Evolutionary conservation across 2,888 invertebrate genomes (phyloP).

Genomic region (Pimpla rufipes): DNA sequence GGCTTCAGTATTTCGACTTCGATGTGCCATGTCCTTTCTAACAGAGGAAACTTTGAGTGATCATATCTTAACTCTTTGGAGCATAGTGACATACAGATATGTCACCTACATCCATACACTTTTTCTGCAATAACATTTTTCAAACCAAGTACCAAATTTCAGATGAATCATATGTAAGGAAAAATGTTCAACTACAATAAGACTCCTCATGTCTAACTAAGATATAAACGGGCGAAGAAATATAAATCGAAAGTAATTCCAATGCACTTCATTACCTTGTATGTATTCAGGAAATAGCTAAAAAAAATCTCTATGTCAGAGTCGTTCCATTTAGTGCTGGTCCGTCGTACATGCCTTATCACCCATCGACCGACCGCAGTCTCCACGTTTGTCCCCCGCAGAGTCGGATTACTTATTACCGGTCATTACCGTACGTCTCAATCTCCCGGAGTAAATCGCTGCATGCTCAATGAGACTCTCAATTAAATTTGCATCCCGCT

Average conservation of each 20-base stretch:
- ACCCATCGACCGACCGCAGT: conserved; percentile 36
- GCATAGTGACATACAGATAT: too few relatives aligned
- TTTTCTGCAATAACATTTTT: too few relatives aligned
- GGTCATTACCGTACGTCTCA: conserved; percentile 68
- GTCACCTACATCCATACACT: too few relatives aligned
- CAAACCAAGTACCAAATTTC: too few relatives aligned
- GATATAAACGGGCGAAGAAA: conserved; percentile 14
- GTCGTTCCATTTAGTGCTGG: neutral
- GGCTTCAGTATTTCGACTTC: too few relatives aligned
- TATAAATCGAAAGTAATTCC: neutral
- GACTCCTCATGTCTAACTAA: too few relatives aligned
- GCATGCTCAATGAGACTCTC: conserved; percentile 51
- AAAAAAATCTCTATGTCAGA: neutral
- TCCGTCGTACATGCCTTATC: conserved; percentile 52
- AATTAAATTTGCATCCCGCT: conserved; percentile 68
- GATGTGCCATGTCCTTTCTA: too few relatives aligned
- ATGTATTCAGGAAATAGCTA: neutral
- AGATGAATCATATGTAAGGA: too few relatives aligned
- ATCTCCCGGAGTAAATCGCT: conserved; percentile 57
- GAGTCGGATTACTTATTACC: conserved; percentile 67
- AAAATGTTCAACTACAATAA: too few relatives aligned
- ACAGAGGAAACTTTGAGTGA: too few relatives aligned
- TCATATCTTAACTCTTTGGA: too few relatives aligned
- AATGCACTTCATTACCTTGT: conserved; percentile 4
- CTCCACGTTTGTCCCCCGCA: conserved; percentile 58